Evolutionary conservation across 1,140 invertebrate genomes (phyloP).

Genomic region (Araneus ventricosus): DNA sequence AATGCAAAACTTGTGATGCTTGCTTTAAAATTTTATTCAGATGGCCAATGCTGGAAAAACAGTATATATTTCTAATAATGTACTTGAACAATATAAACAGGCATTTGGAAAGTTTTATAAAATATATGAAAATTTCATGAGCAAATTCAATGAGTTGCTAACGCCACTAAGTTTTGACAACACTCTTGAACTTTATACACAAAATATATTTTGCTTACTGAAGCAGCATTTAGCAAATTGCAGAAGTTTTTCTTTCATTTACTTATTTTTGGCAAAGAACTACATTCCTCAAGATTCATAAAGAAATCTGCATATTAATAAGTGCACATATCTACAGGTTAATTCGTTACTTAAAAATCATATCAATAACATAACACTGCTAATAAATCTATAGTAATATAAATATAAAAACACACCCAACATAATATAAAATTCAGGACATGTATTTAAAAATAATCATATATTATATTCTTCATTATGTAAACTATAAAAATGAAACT

Average conservation of each 20-base stretch:
- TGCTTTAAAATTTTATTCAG: constrained; percentile 7
- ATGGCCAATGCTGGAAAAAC: background rate
- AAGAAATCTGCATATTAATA: background rate
- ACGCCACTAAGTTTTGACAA: background rate
- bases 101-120: constrained; percentile 10
- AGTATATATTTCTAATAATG: constrained; percentile 22
- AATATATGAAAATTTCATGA: constrained; percentile 16
- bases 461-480: background rate
- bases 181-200: background rate
- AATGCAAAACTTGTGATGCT: background rate
- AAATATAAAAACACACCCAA: constrained; percentile 3
- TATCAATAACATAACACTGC: background rate
- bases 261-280: background rate
- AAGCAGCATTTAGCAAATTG: background rate
- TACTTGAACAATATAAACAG: constrained; percentile 8
- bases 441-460: background rate
- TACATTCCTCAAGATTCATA: background rate
- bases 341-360: background rate
- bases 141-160: background rate
- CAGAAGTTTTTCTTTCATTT: constrained; percentile 2
- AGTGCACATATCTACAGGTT: background rate
- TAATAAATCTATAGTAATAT: constrained; percentile 12
- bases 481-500: background rate
- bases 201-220: constrained; percentile 10
- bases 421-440: constrained; percentile 22